Conservation (phyloP, 2,113 vertebrate genomes). For the Ophthalmolycus amberensis region DNA sequence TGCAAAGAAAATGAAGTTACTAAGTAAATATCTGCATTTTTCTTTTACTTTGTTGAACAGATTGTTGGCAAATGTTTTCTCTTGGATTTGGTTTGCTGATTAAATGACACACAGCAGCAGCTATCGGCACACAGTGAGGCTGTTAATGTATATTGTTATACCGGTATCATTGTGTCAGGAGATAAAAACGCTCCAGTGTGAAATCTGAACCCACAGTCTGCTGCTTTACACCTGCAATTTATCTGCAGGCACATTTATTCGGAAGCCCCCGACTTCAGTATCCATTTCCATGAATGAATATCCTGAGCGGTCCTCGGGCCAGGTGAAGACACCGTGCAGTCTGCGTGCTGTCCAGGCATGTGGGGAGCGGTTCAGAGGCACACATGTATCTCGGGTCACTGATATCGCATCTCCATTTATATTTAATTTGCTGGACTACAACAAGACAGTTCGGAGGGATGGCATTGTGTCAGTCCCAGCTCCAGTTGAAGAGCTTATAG, state of each 20-base stretch:
- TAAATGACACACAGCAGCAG: neutral
- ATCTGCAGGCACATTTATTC: conserved; percentile 20
- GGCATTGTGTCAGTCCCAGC: neutral
- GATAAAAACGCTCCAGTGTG: neutral
- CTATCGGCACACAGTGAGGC: neutral
- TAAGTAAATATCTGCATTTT: neutral
- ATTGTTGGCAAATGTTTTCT: neutral
- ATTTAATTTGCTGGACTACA: conserved; percentile 75
- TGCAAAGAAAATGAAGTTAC: neutral
- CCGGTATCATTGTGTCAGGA: neutral
- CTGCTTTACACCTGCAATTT: conserved; percentile 3
- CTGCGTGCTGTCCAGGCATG: conserved; percentile 42
- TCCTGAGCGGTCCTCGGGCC: conserved; percentile 13
- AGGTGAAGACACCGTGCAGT: conserved; percentile 6
- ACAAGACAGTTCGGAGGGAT: conserved; percentile 52
- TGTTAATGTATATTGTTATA: neutral
- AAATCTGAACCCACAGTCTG: conserved; percentile 23
- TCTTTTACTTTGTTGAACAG: neutral
- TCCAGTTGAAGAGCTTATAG: neutral
- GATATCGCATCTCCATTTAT: conserved; percentile 81
- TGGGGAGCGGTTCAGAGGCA: conserved; percentile 49
- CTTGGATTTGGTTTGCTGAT: neutral
- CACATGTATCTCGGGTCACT: conserved; percentile 65
- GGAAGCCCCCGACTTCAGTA: neutral
- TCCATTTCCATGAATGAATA: conserved; percentile 26